Evolutionary conservation across 1,140 invertebrate genomes (phyloP).

Genomic region (Aphidius ervi): DNA sequence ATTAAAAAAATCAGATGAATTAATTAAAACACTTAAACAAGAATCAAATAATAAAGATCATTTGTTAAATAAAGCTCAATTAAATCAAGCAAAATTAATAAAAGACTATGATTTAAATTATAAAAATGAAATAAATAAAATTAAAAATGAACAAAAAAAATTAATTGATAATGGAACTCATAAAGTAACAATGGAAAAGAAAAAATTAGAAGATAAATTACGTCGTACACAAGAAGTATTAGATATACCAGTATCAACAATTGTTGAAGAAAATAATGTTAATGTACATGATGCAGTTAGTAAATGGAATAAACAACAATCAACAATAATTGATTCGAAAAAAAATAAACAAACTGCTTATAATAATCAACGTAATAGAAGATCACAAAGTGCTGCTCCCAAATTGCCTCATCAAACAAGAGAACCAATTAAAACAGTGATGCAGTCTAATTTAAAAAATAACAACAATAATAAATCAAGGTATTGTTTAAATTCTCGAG

Average conservation of each 20-base stretch:
- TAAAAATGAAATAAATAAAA: slow-evolving; percentile 59
- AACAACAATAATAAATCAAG: slow-evolving; percentile 74
- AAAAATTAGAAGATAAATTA: slow-evolving; percentile 39
- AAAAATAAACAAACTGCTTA: slow-evolving; percentile 51
- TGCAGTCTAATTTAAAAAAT: slow-evolving; percentile 74
- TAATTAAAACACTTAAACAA: slow-evolving; percentile 40
- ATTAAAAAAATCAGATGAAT: slow-evolving; percentile 51
- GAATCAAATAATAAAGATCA: too few species aligned
- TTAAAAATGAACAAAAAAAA: neutral
- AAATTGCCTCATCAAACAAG: slow-evolving; percentile 86
- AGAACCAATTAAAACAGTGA: slow-evolving; percentile 74
- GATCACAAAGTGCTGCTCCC: slow-evolving; percentile 71
- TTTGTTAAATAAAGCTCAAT: too few species aligned
- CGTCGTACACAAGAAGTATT: too few species aligned
- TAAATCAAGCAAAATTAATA: slow-evolving; percentile 63
- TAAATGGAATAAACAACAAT: too few species aligned
- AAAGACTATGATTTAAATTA: slow-evolving; percentile 56
- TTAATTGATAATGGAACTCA: neutral
- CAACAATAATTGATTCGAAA: neutral
- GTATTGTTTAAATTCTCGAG: slow-evolving; percentile 85
- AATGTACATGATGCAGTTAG: neutral
- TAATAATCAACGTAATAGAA: slow-evolving; percentile 68
- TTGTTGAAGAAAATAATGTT: slow-evolving; percentile 20
- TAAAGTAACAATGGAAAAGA: too few species aligned
- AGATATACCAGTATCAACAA: neutral